These are phyloP conservation scores for Drosophila micromelanica DNA, from an alignment of 1,140 invertebrate genomes.

Conservation along the genomic window DNA sequence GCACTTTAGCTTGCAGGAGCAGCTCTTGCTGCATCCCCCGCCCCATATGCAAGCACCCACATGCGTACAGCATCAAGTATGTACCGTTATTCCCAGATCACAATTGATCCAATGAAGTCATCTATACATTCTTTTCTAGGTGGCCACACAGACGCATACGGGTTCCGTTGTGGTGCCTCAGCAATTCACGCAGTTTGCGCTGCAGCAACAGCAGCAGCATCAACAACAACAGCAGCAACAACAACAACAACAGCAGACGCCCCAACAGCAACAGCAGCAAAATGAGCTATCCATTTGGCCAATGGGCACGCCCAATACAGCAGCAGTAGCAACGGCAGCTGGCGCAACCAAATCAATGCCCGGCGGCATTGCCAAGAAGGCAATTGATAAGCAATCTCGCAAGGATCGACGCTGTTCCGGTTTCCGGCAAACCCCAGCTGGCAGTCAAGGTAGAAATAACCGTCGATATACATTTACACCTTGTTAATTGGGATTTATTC, in stretches of 20 bases:
- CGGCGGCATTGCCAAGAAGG: conserved; percentile 84
- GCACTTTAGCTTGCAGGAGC: conserved; percentile 73
- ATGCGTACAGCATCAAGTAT: conserved; percentile 81
- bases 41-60: conserved; percentile 69
- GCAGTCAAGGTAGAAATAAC: conserved; percentile 83
- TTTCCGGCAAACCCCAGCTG: conserved; percentile 84
- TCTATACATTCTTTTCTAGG: conserved; percentile 86
- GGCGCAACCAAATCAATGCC: conserved; percentile 72
- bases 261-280: conserved; percentile 40
- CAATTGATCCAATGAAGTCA: not conserved
- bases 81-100: not conserved
- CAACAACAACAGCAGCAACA: conserved; percentile 61
- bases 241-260: conserved; percentile 32
- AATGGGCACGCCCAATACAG: conserved; percentile 72
- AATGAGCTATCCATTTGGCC: conserved; percentile 84
- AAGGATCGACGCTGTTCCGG: conserved; percentile 78
- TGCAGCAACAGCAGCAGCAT: conserved; percentile 60
- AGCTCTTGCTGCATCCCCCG: conserved; percentile 82
- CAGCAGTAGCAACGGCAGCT: conserved; percentile 21
- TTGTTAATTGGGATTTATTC: not conserved
- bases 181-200: conserved; percentile 60
- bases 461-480: not conserved
- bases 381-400: conserved; percentile 81
- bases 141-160: conserved; percentile 86
- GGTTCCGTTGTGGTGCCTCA: conserved; percentile 76